Conservation (phyloP, 2,113 vertebrate species). For the Semicossyphus pulcher region DNA sequence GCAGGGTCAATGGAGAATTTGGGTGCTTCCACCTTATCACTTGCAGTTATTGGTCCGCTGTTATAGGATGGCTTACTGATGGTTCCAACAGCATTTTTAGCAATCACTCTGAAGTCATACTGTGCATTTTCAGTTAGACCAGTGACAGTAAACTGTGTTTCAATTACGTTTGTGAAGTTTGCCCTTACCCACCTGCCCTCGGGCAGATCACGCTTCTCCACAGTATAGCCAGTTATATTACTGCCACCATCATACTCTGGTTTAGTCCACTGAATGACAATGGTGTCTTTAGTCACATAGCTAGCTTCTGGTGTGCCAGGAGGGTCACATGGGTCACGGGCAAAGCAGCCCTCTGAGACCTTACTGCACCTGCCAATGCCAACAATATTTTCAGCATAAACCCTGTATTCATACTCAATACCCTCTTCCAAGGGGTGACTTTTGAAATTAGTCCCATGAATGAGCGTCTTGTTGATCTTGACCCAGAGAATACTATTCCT, state of each 20-base stretch:
- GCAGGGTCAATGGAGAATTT: constrained; percentile 96
- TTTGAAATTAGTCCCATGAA: constrained; percentile 93
- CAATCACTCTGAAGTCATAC: constrained; percentile 98
- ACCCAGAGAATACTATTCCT: constrained; percentile 98
- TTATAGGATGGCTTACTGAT: constrained; percentile 97
- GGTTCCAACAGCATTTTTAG: constrained; percentile 95
- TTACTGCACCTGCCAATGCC: constrained; percentile 96
- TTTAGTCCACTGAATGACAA: constrained; percentile 95
- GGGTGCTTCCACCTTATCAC: constrained; percentile 93
- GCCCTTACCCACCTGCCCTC: constrained; percentile 98
- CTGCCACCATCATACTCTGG: constrained; percentile 98
- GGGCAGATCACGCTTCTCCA: constrained; percentile 97
- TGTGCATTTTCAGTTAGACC: constrained; percentile 95
- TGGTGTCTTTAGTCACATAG: constrained; percentile 91
- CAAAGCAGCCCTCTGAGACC: constrained; percentile 93
- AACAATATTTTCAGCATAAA: constrained; percentile 98
- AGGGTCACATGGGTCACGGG: constrained; percentile 95
- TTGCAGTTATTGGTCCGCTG: constrained; percentile 95
- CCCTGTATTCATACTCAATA: constrained; percentile 96
- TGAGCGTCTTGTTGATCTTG: constrained; percentile 94
- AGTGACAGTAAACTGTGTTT: constrained; percentile 95
- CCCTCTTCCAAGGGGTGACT: constrained; percentile 94
- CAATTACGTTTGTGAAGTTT: constrained; percentile 97
- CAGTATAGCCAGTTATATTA: constrained; percentile 93
- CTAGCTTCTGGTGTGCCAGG: constrained; percentile 94